These are phyloP conservation scores for Petrocephalus schoutedeni DNA, from an alignment of 2,797 vertebrate genomes.

Conservation along the genomic window DNA sequence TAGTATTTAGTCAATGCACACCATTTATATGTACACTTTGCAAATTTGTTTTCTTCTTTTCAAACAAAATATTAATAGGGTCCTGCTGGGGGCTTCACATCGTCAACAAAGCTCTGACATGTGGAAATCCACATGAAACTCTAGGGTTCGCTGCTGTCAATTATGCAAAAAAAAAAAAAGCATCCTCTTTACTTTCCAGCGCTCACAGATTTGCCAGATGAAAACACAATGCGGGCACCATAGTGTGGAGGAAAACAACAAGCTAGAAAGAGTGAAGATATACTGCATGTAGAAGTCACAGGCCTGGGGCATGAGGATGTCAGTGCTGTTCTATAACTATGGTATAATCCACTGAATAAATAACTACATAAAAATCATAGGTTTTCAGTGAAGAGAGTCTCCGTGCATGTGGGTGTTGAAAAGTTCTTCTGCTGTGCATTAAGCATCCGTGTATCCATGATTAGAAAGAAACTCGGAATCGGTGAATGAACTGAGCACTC, in stretches of 20 bases:
- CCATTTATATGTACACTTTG: constrained; percentile 44
- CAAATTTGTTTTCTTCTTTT: constrained; percentile 35
- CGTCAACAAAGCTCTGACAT: not conserved
- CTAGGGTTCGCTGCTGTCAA: not conserved
- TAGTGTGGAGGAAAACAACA: not conserved
- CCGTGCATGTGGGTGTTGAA: not conserved
- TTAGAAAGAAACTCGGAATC: not conserved
- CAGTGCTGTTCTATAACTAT: not conserved
- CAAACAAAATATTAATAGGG: constrained; percentile 21
- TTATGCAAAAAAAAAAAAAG: constrained; percentile 10
- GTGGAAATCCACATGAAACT: not conserved
- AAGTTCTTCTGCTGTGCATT: not conserved
- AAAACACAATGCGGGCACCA: not conserved
- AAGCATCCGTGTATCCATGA: not conserved
- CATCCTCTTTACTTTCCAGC: constrained; percentile 1
- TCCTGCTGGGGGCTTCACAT: not conserved
- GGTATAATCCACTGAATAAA: not conserved
- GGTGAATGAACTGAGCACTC: not conserved
- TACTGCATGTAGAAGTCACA: not conserved
- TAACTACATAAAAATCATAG: not conserved
- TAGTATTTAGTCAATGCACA: constrained; percentile 39
- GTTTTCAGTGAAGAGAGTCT: not conserved
- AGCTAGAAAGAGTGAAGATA: not conserved
- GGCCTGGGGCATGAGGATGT: not conserved
- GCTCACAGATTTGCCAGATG: constrained; percentile 4